A percentile compares a stretch with the other conserved stretches of the same genome.
These are phyloP conservation scores for Pyrgilauda ruficollis DNA, from an alignment of 2,113 vertebrate genomes.

Conservation along the genomic window DNA sequence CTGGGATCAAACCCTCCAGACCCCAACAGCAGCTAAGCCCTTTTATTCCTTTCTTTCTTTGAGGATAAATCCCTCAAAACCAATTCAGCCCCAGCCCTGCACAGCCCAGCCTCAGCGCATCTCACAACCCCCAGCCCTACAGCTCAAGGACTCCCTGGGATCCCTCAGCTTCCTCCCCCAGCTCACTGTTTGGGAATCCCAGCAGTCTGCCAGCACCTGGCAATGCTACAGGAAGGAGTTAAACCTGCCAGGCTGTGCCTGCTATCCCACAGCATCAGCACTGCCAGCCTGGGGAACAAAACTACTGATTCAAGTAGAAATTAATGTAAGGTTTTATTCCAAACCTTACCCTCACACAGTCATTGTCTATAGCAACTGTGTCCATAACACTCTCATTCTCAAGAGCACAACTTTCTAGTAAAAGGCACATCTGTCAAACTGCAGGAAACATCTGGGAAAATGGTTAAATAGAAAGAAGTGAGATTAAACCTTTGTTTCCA, in stretches of 20 bases:
- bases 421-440: constrained; percentile 73
- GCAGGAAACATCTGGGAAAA: constrained; percentile 82
- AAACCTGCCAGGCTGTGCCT: not conserved
- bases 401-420: constrained; percentile 76
- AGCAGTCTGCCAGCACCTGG: not conserved
- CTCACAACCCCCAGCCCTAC: not conserved
- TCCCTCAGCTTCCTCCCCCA: not conserved
- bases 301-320: constrained; percentile 16
- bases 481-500: constrained; percentile 53
- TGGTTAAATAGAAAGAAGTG: constrained; percentile 53
- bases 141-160: not conserved
- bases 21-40: not conserved
- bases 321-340: constrained; percentile 36
- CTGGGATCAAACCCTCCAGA: not conserved
- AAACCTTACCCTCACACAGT: constrained; percentile 46
- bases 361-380: constrained; percentile 79
- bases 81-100: not conserved
- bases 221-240: not conserved
- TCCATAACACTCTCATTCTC: constrained; percentile 75
- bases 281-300: not conserved
- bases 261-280: not conserved
- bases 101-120: not conserved
- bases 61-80: not conserved
- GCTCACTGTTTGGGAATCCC: not conserved
- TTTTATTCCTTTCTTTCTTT: not conserved